Evolutionary conservation across 2,113 vertebrate genomes (phyloP), one percentile per base, ranked within the genome.

Genomic region (Microcebus tavaratra): DNA sequence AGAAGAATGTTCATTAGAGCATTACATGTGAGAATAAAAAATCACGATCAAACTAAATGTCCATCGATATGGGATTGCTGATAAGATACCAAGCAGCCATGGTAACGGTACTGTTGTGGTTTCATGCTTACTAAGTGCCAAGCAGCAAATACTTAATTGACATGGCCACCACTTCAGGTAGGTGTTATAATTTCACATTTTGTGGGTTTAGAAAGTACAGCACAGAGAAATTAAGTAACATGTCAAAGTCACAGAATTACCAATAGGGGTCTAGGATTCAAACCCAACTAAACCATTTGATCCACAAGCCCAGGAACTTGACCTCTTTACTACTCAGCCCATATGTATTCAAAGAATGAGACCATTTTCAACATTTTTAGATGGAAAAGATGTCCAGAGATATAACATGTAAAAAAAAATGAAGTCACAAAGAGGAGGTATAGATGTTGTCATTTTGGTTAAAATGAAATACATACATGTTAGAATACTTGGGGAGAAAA

Each of bases 401-500:
- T 80, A 97, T 9, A 73, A 45, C 25, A 90, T 34, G 6, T 17
- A 45, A 39, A 12, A 36, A 45, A 10, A 76, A 67, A 81, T 61
- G 13, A 90, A 45, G 13, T 79, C 59, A 53, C 45, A 67, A 67
- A 91, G 36, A 93, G 10, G 55, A 92, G 12, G 67, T 73, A 61
- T 10, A 59, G 12, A 39, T 61, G 7, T 50, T 93, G 31, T 39
- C 34, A 73, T 90, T 75, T 95, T 65, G 83, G 29, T 76, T 53
- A 82, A 95, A 85, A 36, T 63, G 6, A 67, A 67, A 50, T 79
- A 25, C 21, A 55, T 63, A 29, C 45, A 42, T 34, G 57, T 85
- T 85, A 42, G 57, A 63, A 65, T 78, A 79, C 21, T 55, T 23
- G 23, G 55, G 92, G 42, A 94, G 45, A 75, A 79, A 87, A 85